Base-by-base conservation (phyloP, 1,140 invertebrate species). In the Galleria mellonella region DNA sequence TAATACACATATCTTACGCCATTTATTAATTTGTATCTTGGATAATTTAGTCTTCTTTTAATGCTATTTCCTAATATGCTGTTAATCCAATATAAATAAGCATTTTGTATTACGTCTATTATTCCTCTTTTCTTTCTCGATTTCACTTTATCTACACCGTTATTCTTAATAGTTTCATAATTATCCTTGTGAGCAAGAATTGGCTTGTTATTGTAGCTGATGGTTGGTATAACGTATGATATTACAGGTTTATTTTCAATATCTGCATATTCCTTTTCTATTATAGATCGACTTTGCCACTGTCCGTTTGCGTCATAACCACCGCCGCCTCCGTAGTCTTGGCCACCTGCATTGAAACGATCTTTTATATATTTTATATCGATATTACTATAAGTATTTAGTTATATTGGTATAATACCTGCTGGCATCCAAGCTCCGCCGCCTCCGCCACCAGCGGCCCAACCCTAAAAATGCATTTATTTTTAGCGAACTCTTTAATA, bases 231-330 rank as follows among this genome's bases (percentile, higher is more conserved):
- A 1, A 54, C 55, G 36, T 62, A 67, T 1, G 61, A 48, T 14
- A 68, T 55, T 32, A 59, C 60, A 4, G 65, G 64, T 63, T 57
- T 48, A 6, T 63, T 48, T 43, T 54, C 41, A 30, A 30, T 14
- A 28, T 28, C 9, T 15, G 53, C 36, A 6, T 55, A 30, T 52
- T 67, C 47, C 14, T 55, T 55, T 48, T 82, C 77, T 31, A 72
- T 48, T 11, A 81, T 79, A 1, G 77, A 74, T 56, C 83, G 51
- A 44, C 79, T 85, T 54, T 78, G 79, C 83, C 82, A 86, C 59
- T 86, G 81, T 9, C 70, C 83, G 40, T 83, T 83, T 29, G 76
- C 65, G 43, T 85, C 79, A 54, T 87, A 83, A 13, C 83, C 83
- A 31, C 79, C 64, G 1, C 47, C 74, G 5, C 72, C 70, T 0